A percentile compares a stretch with the other conserved stretches of the same genome.
These are phyloP conservation scores for Nasonovia ribisnigri DNA, from an alignment of 2,888 invertebrate genomes.

Conservation along the genomic window DNA sequence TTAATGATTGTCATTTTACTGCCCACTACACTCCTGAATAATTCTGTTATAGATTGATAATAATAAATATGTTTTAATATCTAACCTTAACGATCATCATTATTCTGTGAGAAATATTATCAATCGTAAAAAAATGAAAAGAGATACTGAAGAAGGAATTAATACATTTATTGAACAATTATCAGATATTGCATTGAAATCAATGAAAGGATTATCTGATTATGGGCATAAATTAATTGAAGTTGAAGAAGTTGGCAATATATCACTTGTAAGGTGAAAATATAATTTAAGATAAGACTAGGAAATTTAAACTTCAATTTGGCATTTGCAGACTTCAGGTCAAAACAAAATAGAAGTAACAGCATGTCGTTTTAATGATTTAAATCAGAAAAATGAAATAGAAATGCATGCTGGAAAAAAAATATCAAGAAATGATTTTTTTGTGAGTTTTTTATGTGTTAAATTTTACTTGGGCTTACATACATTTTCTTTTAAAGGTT, in stretches of 20 bases:
- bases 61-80: background rate
- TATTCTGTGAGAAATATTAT: background rate
- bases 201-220: background rate
- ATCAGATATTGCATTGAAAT: background rate
- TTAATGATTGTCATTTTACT: background rate
- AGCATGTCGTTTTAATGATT: conserved; percentile 40
- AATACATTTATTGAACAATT: conserved; percentile 21
- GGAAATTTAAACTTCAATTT: background rate
- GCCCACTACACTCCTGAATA: background rate
- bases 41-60: conserved; percentile 35
- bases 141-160: background rate
- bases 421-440: conserved; percentile 10
- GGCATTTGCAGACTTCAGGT: conserved; percentile 25
- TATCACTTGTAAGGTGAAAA: conserved; percentile 29
- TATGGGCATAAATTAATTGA: conserved; percentile 35
- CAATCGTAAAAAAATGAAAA: conserved; percentile 1
- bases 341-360: conserved; percentile 34
- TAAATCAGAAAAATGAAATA: conserved; percentile 27
- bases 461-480: background rate
- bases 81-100: background rate
- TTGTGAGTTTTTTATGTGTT: conserved; percentile 25
- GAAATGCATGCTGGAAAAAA: background rate
- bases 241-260: conserved; percentile 3
- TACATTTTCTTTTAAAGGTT: conserved; percentile 18
- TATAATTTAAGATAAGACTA: background rate